These are phyloP conservation scores for Etheostoma cragini DNA, from an alignment of 2,113 vertebrate species.

Conservation along the genomic window DNA sequence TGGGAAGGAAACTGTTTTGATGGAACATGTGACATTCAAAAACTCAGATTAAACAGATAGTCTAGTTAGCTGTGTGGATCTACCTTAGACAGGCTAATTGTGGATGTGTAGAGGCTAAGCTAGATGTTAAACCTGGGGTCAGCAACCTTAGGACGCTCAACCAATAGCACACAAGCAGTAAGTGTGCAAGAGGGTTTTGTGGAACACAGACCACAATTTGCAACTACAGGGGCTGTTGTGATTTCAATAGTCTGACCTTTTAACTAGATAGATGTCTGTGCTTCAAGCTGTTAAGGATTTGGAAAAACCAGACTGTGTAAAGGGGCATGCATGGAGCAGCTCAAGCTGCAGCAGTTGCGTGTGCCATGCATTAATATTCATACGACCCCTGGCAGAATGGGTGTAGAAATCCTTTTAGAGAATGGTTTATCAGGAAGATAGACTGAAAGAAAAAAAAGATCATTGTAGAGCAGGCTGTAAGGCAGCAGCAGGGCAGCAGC, in stretches of 20 bases:
- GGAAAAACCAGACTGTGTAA: conserved; percentile 31
- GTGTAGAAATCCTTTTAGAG: conserved; percentile 44
- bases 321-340: conserved; percentile 7
- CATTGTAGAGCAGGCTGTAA: conserved; percentile 37
- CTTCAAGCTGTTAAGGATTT: conserved; percentile 36
- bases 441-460: conserved; percentile 14
- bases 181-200: too few species aligned
- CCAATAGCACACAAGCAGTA: too few species aligned
- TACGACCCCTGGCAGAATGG: conserved; percentile 55
- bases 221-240: not conserved
- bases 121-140: too few species aligned
- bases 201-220: not conserved
- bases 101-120: not conserved
- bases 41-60: too few species aligned
- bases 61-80: too few species aligned
- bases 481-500: conserved; percentile 60
- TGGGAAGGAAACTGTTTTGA: too few species aligned
- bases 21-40: too few species aligned
- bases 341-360: conserved; percentile 48
- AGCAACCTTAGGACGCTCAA: too few species aligned
- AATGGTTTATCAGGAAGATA: conserved; percentile 48
- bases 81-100: not conserved
- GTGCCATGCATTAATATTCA: conserved; percentile 72
- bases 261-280: conserved; percentile 19
- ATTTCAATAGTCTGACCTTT: conserved; percentile 35